Evolutionary conservation across 2,113 vertebrate species (phyloP).

Genomic region (Tupaia chinensis): DNA sequence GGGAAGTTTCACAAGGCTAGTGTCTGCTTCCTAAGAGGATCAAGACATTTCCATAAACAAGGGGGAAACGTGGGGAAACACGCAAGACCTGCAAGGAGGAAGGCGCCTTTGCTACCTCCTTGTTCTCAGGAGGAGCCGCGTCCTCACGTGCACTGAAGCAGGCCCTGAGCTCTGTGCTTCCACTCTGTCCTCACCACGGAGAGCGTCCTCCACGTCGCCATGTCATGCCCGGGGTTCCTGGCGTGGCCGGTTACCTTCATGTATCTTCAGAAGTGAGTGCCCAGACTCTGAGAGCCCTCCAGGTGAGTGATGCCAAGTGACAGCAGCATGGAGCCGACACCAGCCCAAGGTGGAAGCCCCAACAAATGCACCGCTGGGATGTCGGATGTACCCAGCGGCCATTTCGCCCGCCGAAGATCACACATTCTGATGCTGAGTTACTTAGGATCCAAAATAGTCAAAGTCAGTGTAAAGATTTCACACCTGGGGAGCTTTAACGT

Average conservation of each 20-base stretch:
- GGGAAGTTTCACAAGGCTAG: neutral
- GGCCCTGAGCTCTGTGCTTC: fast-evolving
- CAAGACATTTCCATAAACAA: neutral
- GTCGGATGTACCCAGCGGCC: neutral
- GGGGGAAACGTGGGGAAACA: neutral
- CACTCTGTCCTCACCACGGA: fast-evolving
- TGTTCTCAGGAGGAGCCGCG: no score
- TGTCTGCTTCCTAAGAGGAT: neutral
- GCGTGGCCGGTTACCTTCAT: no score
- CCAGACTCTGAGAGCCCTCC: no score
- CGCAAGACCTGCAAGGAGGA: neutral
- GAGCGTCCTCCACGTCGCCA: neutral
- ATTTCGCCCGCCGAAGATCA: neutral
- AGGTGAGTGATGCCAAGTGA: no score
- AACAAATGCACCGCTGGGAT: no score
- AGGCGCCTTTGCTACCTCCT: neutral
- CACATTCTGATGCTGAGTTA: neutral
- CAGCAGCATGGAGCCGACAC: neutral
- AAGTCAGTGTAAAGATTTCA: neutral
- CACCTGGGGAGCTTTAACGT: no score
- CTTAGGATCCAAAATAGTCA: neutral
- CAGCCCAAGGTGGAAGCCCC: neutral
- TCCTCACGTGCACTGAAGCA: neutral
- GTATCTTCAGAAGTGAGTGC: neutral
- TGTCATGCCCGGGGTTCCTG: fast-evolving